Base-by-base conservation (phyloP, 2,113 vertebrate genomes). In the Monopterus albus region DNA sequence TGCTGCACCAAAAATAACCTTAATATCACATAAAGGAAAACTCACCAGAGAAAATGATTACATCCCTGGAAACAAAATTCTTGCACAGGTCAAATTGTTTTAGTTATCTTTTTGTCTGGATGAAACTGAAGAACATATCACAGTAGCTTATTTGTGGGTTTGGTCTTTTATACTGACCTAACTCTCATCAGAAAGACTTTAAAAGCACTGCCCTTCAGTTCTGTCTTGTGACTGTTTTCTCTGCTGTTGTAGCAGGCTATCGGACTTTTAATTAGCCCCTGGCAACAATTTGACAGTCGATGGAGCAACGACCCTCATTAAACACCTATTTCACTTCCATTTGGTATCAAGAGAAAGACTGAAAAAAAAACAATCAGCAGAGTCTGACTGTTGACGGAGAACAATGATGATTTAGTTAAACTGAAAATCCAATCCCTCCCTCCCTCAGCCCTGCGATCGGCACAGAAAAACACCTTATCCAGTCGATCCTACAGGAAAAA, bases 391-490 rank as follows among this genome's bases (percentile, higher is more conserved):
- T 75, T 91, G 89, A 91, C 86, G 84, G 86, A 90, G 84, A 91
- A 85, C 87, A 87, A 81, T 90, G 89, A 89, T 89, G 87, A 92
- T 88, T 91, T 91, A 78, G 91, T 91, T 92, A 91, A 91, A 89
- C 68, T 85, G 78, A 86, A 87, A 91, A 92, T 89, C 87, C 90
- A 89, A 90, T 89, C 81, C 62, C 82, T 82, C 75, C 86, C 88
- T 91, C 89, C 78, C 79, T 88, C 88, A 87, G 79, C 87, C 89
- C 89, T 88, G 85, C 55, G 83, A 91, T 92, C 93, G 92, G 91
- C 91, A 89, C 90, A 88, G 86, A 87, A 89, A 92, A 91, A 93
- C 79, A 86, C 91, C 90, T 91, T 87, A 91, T 93, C 91, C 86
- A 92, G 92, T 92, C 92, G 89, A 94, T 95, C 92, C 89, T 75